Evolutionary conservation across 2,888 invertebrate species (phyloP), one percentile per base, ranked within the genome.

Genomic region (Keiferia lycopersicella): DNA sequence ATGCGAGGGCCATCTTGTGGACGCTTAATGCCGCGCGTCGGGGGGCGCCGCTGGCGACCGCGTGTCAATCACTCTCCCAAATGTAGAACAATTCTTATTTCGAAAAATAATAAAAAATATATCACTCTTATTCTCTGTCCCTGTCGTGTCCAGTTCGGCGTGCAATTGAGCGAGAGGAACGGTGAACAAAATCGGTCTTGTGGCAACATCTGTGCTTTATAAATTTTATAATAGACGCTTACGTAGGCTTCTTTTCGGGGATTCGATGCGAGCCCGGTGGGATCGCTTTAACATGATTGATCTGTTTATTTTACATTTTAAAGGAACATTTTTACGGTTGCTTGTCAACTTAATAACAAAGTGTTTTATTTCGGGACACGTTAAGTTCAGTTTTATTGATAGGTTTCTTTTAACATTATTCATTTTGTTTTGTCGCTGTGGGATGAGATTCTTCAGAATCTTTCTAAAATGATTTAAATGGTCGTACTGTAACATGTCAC

Each of bases 241-340:
- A 90, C 88, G 87, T 87, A 88, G 91, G 84, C 88, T 89, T 89
- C 91, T 91, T 91, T 89, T 88, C 90, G 89, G 86, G 88, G 88
- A 87, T 88, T 66, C 84, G 77, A 78, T 75, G 78, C 81, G 85
- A 84, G 85, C 88, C 88, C 89, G 87, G 89, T 86, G 90, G 91
- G 91, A 90, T 89, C 88, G 84, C 86, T 89, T 88, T 86, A 88
- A 88, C 88, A 91, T 91, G 91, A 91, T 91, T 91, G 91, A 91
- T 91, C 91, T 91, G 91, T 91, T 91, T 91, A 91, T 91, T 91
- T 91, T 88, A 91, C 90, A 91, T 91, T 91, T 91, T 91, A 91
- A 91, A 91, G 87, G 85, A 87, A 86, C 89, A 89, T 91, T 91
- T 91, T 91, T 91, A 91, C 91, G 91, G 90, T 90, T 90, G 91